Conservation (phyloP, 1,140 invertebrate genomes). For the Brachionus manjavacas region DNA sequence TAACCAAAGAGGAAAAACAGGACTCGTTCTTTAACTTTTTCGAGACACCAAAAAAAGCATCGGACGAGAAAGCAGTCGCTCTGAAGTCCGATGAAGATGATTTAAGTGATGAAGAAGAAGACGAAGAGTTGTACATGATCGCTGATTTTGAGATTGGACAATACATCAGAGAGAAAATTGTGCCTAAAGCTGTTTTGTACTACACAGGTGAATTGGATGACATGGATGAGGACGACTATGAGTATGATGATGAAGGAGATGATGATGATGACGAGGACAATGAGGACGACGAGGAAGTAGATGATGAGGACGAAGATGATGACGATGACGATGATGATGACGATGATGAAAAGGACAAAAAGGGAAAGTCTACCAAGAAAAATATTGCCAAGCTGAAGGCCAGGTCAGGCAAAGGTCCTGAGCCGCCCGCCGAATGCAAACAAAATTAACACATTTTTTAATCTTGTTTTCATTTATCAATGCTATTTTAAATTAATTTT, state of each 20-base stretch:
- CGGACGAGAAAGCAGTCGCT: conserved; percentile 25
- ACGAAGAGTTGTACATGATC: conserved; percentile 16
- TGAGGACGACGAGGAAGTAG: conserved; percentile 35
- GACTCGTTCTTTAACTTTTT: conserved; percentile 99
- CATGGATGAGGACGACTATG: conserved; percentile 47
- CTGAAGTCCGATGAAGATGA: conserved; percentile 14
- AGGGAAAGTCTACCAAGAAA: conserved; percentile 36
- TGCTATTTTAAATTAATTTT: conserved; percentile 23
- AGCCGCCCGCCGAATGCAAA: conserved; percentile 44
- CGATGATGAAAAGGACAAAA: neutral
- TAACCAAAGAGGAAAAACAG: conserved; percentile 80
- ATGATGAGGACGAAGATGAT: conserved; percentile 28
- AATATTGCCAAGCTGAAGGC: neutral
- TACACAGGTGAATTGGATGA: conserved; percentile 68
- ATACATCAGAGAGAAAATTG: conserved; percentile 84
- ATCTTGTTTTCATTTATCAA: neutral
- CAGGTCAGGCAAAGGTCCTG: conserved; percentile 3
- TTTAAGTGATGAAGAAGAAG: conserved; percentile 11
- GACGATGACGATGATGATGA: conserved; percentile 16
- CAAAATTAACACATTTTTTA: conserved; percentile 39
- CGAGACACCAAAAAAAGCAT: conserved; percentile 65
- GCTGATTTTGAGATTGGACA: conserved; percentile 91
- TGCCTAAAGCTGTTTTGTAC: conserved; percentile 85
- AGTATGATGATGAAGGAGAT: conserved; percentile 51
- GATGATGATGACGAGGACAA: conserved; percentile 43